Percentiles rank a stretch among this genome's conserved stretches.
phyloP scores from a whole-genome alignment of 1,140 invertebrate species.

The Camponotus floridanus region DNA sequence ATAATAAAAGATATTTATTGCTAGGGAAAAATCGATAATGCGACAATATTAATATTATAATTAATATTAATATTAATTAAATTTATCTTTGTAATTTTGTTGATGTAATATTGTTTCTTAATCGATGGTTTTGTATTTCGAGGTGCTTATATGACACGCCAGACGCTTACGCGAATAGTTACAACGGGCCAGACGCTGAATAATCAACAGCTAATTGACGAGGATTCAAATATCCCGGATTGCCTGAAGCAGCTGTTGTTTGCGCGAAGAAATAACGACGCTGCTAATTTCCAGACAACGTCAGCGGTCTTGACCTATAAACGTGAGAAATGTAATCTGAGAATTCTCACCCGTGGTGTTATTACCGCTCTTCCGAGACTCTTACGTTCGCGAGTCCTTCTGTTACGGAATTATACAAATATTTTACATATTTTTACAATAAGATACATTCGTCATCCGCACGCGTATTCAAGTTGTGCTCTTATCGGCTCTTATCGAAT shows the following conservation, averaged over 20 bases:
- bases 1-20: background rate
- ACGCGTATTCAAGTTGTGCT: background rate
- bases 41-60: background rate
- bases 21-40: background rate
- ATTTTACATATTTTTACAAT: slow-evolving; percentile 7
- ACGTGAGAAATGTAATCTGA: slow-evolving; percentile 24
- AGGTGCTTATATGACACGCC: slow-evolving; percentile 62
- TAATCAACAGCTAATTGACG: slow-evolving; percentile 70
- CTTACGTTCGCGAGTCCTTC: background rate
- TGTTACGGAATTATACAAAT: background rate
- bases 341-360: background rate
- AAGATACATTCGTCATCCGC: background rate
- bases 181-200: slow-evolving; percentile 71
- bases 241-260: slow-evolving; percentile 56
- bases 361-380: background rate
- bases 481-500: slow-evolving; percentile 2
- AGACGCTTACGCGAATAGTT: slow-evolving; percentile 68
- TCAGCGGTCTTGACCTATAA: slow-evolving; percentile 64
- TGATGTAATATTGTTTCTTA: slow-evolving; percentile 44
- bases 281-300: slow-evolving; percentile 38
- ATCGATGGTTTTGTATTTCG: slow-evolving; percentile 69
- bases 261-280: slow-evolving; percentile 37
- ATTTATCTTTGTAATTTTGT: background rate
- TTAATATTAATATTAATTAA: background rate
- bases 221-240: slow-evolving; percentile 64